Percentiles rank a stretch among this genome's conserved stretches.
phyloP scores from a whole-genome alignment of 2,113 vertebrate genomes.

The Grallaria varia region DNA sequence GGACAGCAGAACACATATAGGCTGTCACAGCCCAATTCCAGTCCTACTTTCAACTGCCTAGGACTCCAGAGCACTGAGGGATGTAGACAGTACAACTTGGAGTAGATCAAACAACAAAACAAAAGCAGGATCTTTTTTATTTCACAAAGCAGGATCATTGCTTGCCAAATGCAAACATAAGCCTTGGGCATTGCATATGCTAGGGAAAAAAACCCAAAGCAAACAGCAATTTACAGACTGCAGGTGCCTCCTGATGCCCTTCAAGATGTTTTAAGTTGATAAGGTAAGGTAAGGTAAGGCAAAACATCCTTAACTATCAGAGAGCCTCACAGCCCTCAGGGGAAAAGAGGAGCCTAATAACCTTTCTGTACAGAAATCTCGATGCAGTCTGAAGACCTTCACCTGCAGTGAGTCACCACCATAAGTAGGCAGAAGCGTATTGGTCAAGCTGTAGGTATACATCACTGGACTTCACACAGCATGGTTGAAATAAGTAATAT shows the following conservation, averaged over 20 bases:
- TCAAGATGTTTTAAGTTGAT: constrained; percentile 10
- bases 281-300: neutral
- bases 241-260: neutral
- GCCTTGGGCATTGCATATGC: neutral
- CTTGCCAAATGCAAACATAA: constrained; percentile 12
- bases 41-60: neutral
- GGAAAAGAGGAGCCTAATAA: neutral
- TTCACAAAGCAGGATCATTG: neutral
- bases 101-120: neutral
- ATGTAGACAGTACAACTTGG: neutral
- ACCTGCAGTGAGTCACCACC: neutral
- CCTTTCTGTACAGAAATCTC: neutral
- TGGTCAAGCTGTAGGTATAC: neutral
- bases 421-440: neutral
- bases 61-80: neutral
- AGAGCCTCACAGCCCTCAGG: neutral
- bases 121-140: constrained; percentile 24
- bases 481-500: neutral
- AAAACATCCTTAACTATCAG: constrained; percentile 9
- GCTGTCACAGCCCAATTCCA: neutral
- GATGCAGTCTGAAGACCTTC: neutral
- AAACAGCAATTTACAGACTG: neutral
- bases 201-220: neutral
- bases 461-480: neutral
- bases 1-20: neutral